Percentiles rank a stretch among this genome's conserved stretches.
Evolutionary conservation across 2,113 vertebrate species (phyloP).

Genomic region (Hipposideros armiger): DNA sequence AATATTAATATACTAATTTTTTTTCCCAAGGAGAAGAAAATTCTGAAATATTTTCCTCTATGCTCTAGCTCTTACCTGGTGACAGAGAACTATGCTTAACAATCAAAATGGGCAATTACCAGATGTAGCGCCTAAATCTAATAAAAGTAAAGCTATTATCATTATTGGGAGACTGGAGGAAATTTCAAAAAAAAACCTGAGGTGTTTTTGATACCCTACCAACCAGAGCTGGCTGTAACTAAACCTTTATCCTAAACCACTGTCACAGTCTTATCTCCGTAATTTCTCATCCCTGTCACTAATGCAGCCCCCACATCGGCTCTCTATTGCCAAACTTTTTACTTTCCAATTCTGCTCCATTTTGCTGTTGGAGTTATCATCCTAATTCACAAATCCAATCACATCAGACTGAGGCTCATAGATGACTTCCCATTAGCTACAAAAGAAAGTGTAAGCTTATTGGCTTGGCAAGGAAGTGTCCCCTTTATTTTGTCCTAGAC

Average conservation of each 20-base stretch:
- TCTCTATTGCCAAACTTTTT: neutral
- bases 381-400: conserved; percentile 8
- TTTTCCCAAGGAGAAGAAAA: conserved; percentile 51
- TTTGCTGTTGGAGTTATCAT: neutral
- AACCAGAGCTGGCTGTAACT: neutral
- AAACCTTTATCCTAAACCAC: neutral
- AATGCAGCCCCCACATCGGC: neutral
- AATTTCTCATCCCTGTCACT: neutral
- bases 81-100: conserved; percentile 36
- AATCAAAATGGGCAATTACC: conserved; percentile 43
- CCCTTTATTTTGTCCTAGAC: neutral
- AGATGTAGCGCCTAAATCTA: neutral
- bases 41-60: conserved; percentile 32
- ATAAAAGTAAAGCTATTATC: conserved; percentile 44
- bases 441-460: neutral
- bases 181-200: neutral
- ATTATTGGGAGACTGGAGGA: conserved; percentile 6
- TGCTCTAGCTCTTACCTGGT: neutral
- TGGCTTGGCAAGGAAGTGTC: neutral
- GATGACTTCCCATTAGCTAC: neutral
- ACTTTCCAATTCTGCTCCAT: neutral
- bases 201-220: neutral
- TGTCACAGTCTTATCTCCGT: neutral
- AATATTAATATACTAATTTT: conserved; percentile 70
- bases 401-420: neutral